These are phyloP conservation scores for Cettia cetti DNA, from an alignment of 2,113 vertebrate genomes.

Conservation along the genomic window DNA sequence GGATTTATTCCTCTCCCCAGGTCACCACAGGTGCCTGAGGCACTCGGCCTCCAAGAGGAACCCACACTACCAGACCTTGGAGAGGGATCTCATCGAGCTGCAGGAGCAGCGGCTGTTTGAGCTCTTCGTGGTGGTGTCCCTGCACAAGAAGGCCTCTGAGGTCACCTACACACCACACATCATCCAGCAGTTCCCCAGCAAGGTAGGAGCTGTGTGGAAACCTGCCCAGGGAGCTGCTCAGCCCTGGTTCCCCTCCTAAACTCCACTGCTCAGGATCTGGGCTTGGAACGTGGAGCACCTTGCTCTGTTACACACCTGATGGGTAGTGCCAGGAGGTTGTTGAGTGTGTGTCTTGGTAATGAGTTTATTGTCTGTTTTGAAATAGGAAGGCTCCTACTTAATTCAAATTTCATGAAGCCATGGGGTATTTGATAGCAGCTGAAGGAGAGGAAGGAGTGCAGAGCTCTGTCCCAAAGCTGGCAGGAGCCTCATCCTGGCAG, in stretches of 20 bases:
- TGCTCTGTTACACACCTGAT: not conserved
- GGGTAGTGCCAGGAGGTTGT: not conserved
- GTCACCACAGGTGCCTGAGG: conserved; percentile 77
- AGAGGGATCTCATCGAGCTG: conserved; percentile 90
- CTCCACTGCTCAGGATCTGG: not conserved
- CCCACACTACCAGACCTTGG: conserved; percentile 89
- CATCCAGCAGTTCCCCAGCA: conserved; percentile 93
- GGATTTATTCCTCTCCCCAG: conserved; percentile 40
- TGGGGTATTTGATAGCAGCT: not conserved
- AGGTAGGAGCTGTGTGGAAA: conserved; percentile 71
- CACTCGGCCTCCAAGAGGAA: conserved; percentile 83
- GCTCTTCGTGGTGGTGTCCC: conserved; percentile 94
- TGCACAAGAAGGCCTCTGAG: conserved; percentile 83
- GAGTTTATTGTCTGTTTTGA: not conserved
- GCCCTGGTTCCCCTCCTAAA: not conserved
- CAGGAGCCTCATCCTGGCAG: not conserved
- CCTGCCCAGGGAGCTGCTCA: not conserved
- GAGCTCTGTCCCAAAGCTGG: not conserved
- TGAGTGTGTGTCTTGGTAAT: not conserved
- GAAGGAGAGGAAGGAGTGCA: not conserved
- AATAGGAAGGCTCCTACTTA: not conserved
- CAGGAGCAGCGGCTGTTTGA: conserved; percentile 94
- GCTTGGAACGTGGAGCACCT: not conserved
- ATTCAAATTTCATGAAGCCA: not conserved
- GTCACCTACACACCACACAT: conserved; percentile 84